Evolutionary conservation across 2,113 vertebrate genomes (phyloP).

Genomic region (Xyliphius kryptos): DNA sequence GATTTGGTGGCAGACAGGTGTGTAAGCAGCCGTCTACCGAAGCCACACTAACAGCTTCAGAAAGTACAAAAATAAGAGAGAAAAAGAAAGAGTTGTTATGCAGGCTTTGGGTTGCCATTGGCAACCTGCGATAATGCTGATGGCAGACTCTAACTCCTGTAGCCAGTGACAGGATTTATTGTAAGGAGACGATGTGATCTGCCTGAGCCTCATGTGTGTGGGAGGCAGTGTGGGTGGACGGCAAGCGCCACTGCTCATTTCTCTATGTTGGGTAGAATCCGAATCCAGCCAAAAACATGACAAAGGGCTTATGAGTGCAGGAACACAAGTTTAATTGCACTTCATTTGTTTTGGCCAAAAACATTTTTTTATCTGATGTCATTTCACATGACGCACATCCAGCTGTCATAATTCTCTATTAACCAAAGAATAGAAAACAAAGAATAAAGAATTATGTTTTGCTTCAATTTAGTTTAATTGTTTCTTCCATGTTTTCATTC

Average conservation of each 20-base stretch:
- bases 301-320: constrained; percentile 11
- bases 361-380: too few relatives aligned
- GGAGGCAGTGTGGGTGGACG: constrained; percentile 36
- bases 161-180: constrained; percentile 41
- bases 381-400: too few relatives aligned
- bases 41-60: constrained; percentile 32
- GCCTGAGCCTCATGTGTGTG: constrained; percentile 15
- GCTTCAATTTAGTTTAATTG: too few relatives aligned
- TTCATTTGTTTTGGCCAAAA: too few relatives aligned
- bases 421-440: too few relatives aligned
- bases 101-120: constrained; percentile 42
- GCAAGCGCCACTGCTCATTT: constrained; percentile 33
- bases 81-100: constrained; percentile 20
- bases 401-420: too few relatives aligned
- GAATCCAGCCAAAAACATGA: constrained; percentile 22
- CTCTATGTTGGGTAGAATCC: neutral
- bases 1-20: constrained; percentile 10
- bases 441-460: too few relatives aligned
- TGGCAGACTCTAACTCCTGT: constrained; percentile 25
- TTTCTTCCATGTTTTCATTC: too few relatives aligned
- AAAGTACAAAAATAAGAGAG: constrained; percentile 17
- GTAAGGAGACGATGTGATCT: constrained; percentile 19
- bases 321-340: neutral
- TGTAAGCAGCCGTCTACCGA: constrained; percentile 39
- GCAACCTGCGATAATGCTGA: constrained; percentile 37